Evolutionary conservation across 2,797 vertebrate genomes (phyloP), one percentile per base, ranked within the genome.

Genomic region (Sebastes oblongus): DNA sequence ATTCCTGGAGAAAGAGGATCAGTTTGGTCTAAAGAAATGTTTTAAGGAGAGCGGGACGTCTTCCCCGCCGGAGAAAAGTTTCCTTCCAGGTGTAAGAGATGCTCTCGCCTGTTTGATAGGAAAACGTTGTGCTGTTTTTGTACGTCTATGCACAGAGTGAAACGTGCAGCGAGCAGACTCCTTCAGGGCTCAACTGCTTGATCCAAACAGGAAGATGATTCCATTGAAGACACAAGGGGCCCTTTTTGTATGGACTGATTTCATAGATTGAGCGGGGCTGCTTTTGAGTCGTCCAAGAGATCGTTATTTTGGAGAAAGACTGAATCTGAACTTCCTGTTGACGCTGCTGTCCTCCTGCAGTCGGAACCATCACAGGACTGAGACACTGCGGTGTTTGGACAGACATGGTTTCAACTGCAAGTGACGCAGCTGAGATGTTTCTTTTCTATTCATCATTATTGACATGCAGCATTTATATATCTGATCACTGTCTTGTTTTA

Each of bases 401-500:
- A 72, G 72, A 81, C n/a, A 64, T 42, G 81, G 83, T 83, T 88
- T 75, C 25, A 75, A 85, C 77, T 58, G 82, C 73, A 79, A 68
- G 81, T 7, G 80, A 81, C 3, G 36, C 69, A 71, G 72, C 80
- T 36, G 66, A 82, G 81, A 80, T 72, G n/a, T 76, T 71, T 78
- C 24, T 89, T 90, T 89, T 85, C 61, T 84, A 81, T 82, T 86
- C 66, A 68, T 80, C 65, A 72, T 88, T 87, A 87, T 78, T 83
- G 86, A 92, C 56, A 55, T 85, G 84, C 91, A 91, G 82, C 90
- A 91, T 92, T 92, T 94, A 88, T 94, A 90, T 87, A 90, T 91
- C 86, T 80, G 85, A 92, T 86, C 83, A 84, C 83, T 86, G 90
- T 92, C 80, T 90, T 90, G 90, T 92, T 89, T 91, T 69, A 83